Base-by-base conservation (phyloP, 2,888 invertebrate species). In the Drosophila colorata region DNA sequence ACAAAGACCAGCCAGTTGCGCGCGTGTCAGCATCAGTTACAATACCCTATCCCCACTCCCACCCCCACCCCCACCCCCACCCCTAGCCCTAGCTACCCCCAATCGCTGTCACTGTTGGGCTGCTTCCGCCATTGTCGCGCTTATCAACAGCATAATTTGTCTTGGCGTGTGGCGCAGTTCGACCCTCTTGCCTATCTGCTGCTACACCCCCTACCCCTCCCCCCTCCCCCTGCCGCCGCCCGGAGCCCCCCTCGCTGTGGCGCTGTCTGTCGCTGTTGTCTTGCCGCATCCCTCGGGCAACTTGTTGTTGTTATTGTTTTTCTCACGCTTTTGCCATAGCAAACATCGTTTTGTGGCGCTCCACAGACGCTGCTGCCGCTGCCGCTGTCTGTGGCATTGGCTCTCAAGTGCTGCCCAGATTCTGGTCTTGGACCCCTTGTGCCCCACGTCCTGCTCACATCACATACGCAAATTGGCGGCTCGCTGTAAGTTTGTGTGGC, bases 111-210 rank as follows among this genome's bases (percentile, higher is more conserved):
- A 48, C 52, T 69, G 61, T 52, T 63, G 64, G 67, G 68, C 64
- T 73, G 73, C 76, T 76, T 80, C 64, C 78, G 76, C 85, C 59
- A 74, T 83, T 82, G 83, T 82, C 71, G 76, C 79, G 77, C 86
- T 84, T 88, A 84, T 84, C 88, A 84, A 86, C 88, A 82, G 80
- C 73, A 86, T 88, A 88, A 88, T 84, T 84, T 84, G 84, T 84
- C 83, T 78, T 88, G 84, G 83, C 83, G 72, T 85, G 71, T 71
- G 69, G 60, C 79, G 69, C 71, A 71, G 51, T 68, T 28, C 20
- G 8, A 25, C 20, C 48, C 28, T 2, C 25, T 20, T 16, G 9
- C 25, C 49, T 11, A 5, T 33, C 18, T 6, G 20, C 20, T 7
- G 1, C 25, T 1, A 1, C 28, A 2, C 8, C 5, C 28, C 18